Percentiles rank a stretch among this genome's conserved stretches.
Conservation (phyloP, 2,113 vertebrate genomes). For the Coregonus clupeaformis region DNA sequence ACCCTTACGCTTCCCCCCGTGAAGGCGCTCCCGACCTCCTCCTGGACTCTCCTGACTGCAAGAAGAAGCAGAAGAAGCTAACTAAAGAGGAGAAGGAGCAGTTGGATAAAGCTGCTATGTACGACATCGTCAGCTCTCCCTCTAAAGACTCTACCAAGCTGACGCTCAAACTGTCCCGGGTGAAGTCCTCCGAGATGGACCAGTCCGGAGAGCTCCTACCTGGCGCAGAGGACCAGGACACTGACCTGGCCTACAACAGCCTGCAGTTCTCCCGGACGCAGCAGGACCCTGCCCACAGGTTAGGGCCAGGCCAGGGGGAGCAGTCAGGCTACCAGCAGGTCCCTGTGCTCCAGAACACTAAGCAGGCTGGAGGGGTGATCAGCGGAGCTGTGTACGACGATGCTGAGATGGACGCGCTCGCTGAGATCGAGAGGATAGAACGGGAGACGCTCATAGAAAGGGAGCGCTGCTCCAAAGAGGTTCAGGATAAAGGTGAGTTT, state of each 20-base stretch:
- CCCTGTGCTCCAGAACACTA: conserved; percentile 85
- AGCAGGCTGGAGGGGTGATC: conserved; percentile 74
- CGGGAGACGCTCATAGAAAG: conserved; percentile 93
- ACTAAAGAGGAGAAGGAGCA: conserved; percentile 88
- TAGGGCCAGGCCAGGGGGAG: conserved; percentile 78
- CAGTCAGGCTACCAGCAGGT: conserved; percentile 88
- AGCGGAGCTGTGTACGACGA: conserved; percentile 83
- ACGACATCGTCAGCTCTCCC: conserved; percentile 96
- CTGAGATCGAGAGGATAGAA: conserved; percentile 96
- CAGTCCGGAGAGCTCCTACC: conserved; percentile 81
- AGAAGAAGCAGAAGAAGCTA: conserved; percentile 93
- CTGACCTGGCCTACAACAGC: conserved; percentile 84
- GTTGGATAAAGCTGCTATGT: conserved; percentile 90
- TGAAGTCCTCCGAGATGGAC: conserved; percentile 87
- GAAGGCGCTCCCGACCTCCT: conserved; percentile 87
- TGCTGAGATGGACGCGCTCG: conserved; percentile 90
- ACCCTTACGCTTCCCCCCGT: conserved; percentile 85
- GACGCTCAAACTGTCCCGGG: conserved; percentile 92
- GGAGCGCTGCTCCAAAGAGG: conserved; percentile 96
- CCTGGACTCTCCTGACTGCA: conserved; percentile 87
- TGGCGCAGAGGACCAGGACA: conserved; percentile 82
- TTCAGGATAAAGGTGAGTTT: conserved; percentile 96
- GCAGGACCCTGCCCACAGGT: conserved; percentile 79
- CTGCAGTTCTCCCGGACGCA: conserved; percentile 77
- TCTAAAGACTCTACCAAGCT: conserved; percentile 94